These are phyloP conservation scores for Sisyra terminalis DNA, from an alignment of 2,888 invertebrate genomes.

Conservation along the genomic window DNA sequence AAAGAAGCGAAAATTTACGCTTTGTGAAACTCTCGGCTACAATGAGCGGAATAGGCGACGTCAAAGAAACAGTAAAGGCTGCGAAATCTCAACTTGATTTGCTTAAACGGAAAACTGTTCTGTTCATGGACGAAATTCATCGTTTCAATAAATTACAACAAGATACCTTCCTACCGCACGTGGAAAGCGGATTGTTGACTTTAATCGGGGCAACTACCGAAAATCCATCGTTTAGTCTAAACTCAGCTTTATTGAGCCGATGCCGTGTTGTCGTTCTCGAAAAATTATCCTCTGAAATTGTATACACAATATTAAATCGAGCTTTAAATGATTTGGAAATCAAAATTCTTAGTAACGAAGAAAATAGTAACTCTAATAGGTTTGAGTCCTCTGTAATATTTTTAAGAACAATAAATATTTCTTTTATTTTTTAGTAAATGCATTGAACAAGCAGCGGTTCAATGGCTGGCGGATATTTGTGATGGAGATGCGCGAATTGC, in stretches of 20 bases:
- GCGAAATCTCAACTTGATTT: constrained; percentile 58
- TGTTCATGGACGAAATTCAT: constrained; percentile 81
- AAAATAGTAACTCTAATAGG: background rate
- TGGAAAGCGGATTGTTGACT: constrained; percentile 62
- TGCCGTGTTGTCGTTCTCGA: constrained; percentile 61
- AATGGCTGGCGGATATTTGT: constrained; percentile 56
- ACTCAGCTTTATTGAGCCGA: constrained; percentile 61
- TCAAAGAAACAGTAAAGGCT: constrained; percentile 52
- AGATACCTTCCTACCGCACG: constrained; percentile 63
- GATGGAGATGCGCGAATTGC: constrained; percentile 73
- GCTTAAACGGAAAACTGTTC: constrained; percentile 47
- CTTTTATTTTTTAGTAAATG: constrained; percentile 19
- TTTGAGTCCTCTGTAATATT: background rate
- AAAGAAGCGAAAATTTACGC: constrained; percentile 35
- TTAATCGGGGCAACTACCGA: constrained; percentile 75
- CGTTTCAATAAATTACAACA: constrained; percentile 74
- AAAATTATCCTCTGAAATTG: constrained; percentile 42
- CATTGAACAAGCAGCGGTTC: constrained; percentile 41
- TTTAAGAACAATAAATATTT: background rate
- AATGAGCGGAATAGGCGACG: constrained; percentile 57
- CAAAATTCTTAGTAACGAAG: background rate
- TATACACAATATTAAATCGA: constrained; percentile 41
- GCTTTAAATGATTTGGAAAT: constrained; percentile 30
- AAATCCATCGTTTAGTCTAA: constrained; percentile 74
- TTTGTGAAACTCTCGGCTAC: constrained; percentile 64